These are phyloP conservation scores for Oxycera nigricornis DNA, from an alignment of 2,888 invertebrate genomes.

Conservation along the genomic window DNA sequence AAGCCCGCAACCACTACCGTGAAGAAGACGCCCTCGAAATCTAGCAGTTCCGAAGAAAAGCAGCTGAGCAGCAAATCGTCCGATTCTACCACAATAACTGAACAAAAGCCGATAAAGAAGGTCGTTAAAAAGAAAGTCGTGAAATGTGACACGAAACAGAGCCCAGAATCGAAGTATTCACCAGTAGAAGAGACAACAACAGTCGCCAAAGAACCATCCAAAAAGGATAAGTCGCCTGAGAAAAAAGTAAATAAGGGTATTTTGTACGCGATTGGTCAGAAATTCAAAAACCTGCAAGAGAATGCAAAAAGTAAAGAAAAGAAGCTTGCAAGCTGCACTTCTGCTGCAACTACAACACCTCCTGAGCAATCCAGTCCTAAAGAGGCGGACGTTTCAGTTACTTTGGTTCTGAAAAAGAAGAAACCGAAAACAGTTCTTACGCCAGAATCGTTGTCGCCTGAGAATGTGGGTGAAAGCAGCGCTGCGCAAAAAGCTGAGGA, in stretches of 20 bases:
- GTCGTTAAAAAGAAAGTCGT: conserved; percentile 47
- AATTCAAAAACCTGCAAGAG: conserved; percentile 72
- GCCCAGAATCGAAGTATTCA: conserved; percentile 24
- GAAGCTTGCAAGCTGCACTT: conserved; percentile 47
- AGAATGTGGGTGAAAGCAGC: conserved; percentile 49
- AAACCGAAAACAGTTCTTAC: conserved; percentile 52
- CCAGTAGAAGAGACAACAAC: conserved; percentile 54
- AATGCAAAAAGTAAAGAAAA: conserved; percentile 63
- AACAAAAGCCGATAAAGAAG: conserved; percentile 50
- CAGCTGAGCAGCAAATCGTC: neutral
- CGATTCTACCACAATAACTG: conserved; percentile 8
- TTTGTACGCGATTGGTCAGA: conserved; percentile 79
- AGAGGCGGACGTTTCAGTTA: conserved; percentile 54
- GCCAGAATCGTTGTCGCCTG: neutral
- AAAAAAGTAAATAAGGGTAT: conserved; percentile 71
- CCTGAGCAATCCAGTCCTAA: conserved; percentile 53
- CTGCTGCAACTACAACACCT: conserved; percentile 50
- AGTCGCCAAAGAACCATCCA: conserved; percentile 50
- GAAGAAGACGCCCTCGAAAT: conserved; percentile 15
- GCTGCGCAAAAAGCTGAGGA: conserved; percentile 43
- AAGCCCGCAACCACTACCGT: conserved; percentile 7
- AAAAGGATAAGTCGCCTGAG: conserved; percentile 63
- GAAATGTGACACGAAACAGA: conserved; percentile 50
- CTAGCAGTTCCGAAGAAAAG: conserved; percentile 31
- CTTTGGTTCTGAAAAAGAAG: conserved; percentile 64